Base-by-base conservation (phyloP, 2,888 invertebrate genomes). In the Neoaliturus tenellus region DNA sequence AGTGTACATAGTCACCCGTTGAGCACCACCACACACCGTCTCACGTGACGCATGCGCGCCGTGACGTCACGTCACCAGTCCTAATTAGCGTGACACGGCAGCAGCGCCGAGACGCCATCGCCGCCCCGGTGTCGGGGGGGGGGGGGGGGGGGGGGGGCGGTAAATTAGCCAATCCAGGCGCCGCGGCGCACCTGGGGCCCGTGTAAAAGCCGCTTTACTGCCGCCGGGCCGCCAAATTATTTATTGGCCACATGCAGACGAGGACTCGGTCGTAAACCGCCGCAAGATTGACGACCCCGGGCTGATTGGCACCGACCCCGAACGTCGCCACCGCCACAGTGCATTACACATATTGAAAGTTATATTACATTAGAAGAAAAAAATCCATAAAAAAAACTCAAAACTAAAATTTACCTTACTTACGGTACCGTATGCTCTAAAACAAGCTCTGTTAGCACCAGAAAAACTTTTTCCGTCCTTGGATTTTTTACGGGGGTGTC, bases 91-190 rank as follows among this genome's bases (percentile, higher is more conserved):
- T 25, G 62, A 62, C 31, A 28, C 31, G n/a, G n/a, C n/a, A n/a
- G n/a, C n/a, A n/a, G n/a, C n/a, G n/a, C n/a, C n/a, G n/a, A n/a
- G n/a, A n/a, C n/a, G n/a, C n/a, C n/a, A n/a, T n/a, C n/a, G n/a
- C n/a, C n/a, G n/a, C 51, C 41, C 28, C 28, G 48, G 28, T 48
- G 75, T 75, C 75, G 44, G 12, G 75, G 75, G 48, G 28, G 44
- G 17, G 62, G 67, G 80, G 33, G 3, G 62, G 39, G 20, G 81
- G 81, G 17, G 33, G 55, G 44, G 82, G 82, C 58, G 51, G 82
- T 82, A 82, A 82, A 82, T 82, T 82, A 82, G 73, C 82, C 82
- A 82, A 82, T 82, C 82, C 73, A 20, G 82, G 58, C 71, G 55
- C 28, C 55, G 82, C 33, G 73, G 39, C 73, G 73, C 82, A 82